Conservation (phyloP, 2,888 invertebrate species). For the Epinotia bilunana region DNA sequence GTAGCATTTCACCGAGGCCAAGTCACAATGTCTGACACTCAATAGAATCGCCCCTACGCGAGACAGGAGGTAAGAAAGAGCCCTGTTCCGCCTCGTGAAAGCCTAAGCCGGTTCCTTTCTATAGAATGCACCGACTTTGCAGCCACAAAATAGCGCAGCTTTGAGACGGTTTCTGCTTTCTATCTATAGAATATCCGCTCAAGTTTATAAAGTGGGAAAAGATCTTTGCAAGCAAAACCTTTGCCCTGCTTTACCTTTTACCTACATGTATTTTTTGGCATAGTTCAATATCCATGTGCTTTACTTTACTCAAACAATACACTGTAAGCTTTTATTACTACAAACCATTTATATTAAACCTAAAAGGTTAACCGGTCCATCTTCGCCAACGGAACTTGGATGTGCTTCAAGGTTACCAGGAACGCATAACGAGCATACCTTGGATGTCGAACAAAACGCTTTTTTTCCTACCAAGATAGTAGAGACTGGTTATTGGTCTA, state of each 20-base stretch:
- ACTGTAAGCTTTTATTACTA: not conserved
- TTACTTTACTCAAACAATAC: no score
- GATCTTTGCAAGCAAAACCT: constrained; percentile 47
- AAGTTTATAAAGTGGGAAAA: constrained; percentile 53
- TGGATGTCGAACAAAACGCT: not conserved
- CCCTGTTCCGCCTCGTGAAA: constrained; percentile 67
- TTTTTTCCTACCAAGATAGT: not conserved
- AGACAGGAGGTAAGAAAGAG: constrained; percentile 64
- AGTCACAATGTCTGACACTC: constrained; percentile 63
- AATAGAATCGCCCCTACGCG: constrained; percentile 63
- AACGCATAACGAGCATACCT: constrained; percentile 11
- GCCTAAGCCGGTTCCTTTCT: constrained; percentile 65
- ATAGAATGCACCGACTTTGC: constrained; percentile 56
- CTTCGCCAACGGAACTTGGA: constrained; percentile 28
- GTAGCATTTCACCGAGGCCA: constrained; percentile 57
- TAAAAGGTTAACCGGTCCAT: constrained; percentile 32
- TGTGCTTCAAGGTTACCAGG: constrained; percentile 20
- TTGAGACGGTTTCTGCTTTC: constrained; percentile 57
- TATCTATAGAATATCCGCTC: constrained; percentile 60
- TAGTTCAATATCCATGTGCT: no score
- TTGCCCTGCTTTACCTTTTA: constrained; percentile 45
- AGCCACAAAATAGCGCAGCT: constrained; percentile 56
- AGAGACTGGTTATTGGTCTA: not conserved
- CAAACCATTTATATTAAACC: constrained; percentile 6
- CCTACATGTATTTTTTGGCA: not conserved